Evolutionary conservation across 1,140 invertebrate genomes (phyloP), one percentile per base, ranked within the genome.

Genomic region (Drosophila teissieri): DNA sequence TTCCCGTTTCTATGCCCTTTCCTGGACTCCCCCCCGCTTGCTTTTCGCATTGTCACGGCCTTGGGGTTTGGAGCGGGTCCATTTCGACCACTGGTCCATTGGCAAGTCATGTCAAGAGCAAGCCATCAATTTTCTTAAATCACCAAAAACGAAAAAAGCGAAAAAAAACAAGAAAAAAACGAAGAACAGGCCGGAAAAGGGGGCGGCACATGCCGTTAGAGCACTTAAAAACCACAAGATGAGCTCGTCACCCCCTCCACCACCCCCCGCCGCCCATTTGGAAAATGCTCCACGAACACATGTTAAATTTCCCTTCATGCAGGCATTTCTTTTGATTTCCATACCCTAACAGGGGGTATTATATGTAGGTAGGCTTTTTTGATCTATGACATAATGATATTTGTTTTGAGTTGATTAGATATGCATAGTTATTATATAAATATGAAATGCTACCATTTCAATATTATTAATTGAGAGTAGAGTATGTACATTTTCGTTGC

Each of bases 91-190:
- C 6, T 57, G 67, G 36, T 49, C 70, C 42, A 45, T 46, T 53
- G 72, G 73, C 73, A 63, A 78, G 73, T 78, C 75, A 78, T 70
- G 73, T 51, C 65, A 65, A 77, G 54, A 73, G 79, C 64, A 72
- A 80, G 80, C 77, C 84, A 88, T 88, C 80, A 89, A 89, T 89
- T 88, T 73, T 80, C 67, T 69, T 77, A 88, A 88, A 83, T 88
- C 84, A 86, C 83, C 79, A 56, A 82, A 68, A 65, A 10, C 31
- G 31, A 70, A 77, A 49, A n/a, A n/a, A n/a, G n/a, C n/a, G n/a
- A n/a, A n/a, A 57, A 60, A 42, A 45, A 63, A 72, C 44, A 63
- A 53, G 14, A 58, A 39, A 54, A 72, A 12, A 40, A 27, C 34
- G 12, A 61, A 31, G 52, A 37, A 31, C 0, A 31, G 45, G 45